phyloP scores from a whole-genome alignment of 2,113 vertebrate genomes.

The Bucco capensis region DNA sequence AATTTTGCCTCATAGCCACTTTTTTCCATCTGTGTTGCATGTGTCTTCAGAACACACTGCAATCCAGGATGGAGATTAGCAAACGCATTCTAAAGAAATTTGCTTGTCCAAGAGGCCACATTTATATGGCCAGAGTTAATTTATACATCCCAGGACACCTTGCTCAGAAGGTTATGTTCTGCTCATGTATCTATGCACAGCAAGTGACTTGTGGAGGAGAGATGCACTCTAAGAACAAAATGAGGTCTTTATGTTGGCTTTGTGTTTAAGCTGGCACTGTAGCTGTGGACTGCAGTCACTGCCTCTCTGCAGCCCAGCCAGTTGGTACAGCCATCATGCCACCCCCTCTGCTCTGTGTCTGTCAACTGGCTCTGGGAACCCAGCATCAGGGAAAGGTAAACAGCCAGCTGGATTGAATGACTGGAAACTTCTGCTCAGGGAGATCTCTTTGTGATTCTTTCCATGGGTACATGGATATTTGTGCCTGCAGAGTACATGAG shows the following conservation, averaged over 20 bases:
- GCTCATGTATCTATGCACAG: neutral
- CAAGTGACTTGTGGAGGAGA: neutral
- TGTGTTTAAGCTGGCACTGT: neutral
- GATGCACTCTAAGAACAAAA: neutral
- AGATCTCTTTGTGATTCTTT: neutral
- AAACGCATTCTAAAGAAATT: neutral
- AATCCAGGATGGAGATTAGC: neutral
- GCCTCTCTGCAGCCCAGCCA: neutral
- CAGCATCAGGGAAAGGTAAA: neutral
- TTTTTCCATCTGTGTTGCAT: neutral
- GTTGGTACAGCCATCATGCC: neutral
- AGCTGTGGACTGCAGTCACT: neutral
- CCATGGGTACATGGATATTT: neutral
- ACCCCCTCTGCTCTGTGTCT: neutral
- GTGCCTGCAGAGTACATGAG: neutral
- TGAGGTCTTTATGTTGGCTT: neutral
- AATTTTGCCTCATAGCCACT: neutral
- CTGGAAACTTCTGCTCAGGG: neutral
- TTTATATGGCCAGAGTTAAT: neutral
- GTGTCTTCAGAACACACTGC: neutral
- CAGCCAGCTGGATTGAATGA: neutral
- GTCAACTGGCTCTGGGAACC: neutral
- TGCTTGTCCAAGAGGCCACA: neutral
- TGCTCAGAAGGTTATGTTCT: neutral
- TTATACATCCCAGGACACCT: neutral